Percentiles rank a stretch among this genome's conserved stretches.
phyloP scores from a whole-genome alignment of 1,140 invertebrate species.

The Muscidifurax raptorellus region DNA sequence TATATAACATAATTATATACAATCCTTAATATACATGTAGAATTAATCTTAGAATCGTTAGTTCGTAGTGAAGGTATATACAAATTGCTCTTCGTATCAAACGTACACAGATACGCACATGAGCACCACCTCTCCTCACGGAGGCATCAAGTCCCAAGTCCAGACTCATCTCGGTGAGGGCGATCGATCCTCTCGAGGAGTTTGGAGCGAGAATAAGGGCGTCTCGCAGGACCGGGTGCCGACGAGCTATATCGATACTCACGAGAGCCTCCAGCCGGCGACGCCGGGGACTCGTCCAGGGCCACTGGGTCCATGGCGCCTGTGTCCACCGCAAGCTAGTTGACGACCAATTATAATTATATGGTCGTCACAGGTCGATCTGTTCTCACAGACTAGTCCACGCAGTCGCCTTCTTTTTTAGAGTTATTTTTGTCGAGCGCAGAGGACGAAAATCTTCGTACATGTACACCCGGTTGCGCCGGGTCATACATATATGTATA shows the following conservation, averaged over 20 bases:
- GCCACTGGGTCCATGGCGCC: slow-evolving; percentile 72
- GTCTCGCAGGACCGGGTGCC: neutral
- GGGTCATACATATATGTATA: neutral
- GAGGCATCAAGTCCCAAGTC: neutral
- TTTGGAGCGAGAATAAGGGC: neutral
- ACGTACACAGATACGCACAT: neutral
- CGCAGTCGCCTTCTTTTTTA: slow-evolving; percentile 19
- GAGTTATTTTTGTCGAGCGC: slow-evolving; percentile 19
- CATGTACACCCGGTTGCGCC: neutral
- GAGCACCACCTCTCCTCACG: neutral
- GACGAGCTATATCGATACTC: neutral
- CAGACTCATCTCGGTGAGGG: neutral
- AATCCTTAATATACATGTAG: neutral
- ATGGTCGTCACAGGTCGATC: neutral
- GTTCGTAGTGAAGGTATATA: neutral
- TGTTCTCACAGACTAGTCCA: slow-evolving; percentile 25
- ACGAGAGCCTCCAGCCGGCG: neutral
- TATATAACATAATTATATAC: neutral
- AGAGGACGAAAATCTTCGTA: slow-evolving; percentile 21
- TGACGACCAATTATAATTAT: slow-evolving; percentile 55
- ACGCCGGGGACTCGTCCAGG: slow-evolving; percentile 56
- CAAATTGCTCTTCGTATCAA: neutral
- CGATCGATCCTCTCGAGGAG: neutral
- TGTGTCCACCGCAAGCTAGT: slow-evolving; percentile 75
- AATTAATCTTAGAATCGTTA: neutral